Percentiles rank a stretch among this genome's conserved stretches.
phyloP scores from a whole-genome alignment of 2,113 vertebrate genomes.

The Notarius lentiginosus region DNA sequence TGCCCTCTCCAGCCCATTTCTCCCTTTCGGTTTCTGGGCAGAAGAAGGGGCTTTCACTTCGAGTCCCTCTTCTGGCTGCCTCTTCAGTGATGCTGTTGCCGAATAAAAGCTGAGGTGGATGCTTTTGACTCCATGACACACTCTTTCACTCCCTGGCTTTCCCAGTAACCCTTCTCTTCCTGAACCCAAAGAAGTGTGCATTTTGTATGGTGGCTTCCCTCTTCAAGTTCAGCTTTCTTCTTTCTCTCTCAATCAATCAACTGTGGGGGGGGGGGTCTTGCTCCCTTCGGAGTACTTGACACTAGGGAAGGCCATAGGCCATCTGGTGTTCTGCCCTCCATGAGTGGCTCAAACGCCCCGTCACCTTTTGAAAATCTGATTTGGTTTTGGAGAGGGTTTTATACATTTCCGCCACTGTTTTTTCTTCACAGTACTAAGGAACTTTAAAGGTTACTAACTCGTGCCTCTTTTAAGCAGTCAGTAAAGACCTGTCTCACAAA shows the following conservation, averaged over 20 bases:
- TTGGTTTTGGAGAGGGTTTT: neutral
- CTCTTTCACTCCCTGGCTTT: constrained; percentile 51
- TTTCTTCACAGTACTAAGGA: neutral
- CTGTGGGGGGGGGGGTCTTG: constrained; percentile 67
- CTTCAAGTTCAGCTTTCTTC: constrained; percentile 65
- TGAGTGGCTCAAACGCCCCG: constrained; percentile 47
- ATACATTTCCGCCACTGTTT: neutral
- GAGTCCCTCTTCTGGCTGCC: constrained; percentile 64
- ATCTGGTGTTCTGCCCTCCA: constrained; percentile 64
- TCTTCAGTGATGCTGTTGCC: constrained; percentile 73
- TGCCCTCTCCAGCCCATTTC: constrained; percentile 54
- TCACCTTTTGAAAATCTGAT: constrained; percentile 2
- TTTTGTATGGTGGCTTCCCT: constrained; percentile 61
- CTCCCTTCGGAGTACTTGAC: constrained; percentile 59
- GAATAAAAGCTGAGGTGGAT: constrained; percentile 72
- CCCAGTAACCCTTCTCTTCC: constrained; percentile 58
- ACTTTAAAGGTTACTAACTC: neutral
- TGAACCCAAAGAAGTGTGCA: constrained; percentile 62
- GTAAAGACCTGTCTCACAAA: neutral
- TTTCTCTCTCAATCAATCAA: constrained; percentile 71
- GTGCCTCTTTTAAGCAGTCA: neutral
- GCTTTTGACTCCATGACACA: constrained; percentile 71
- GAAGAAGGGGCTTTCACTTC: constrained; percentile 50
- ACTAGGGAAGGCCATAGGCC: constrained; percentile 56
- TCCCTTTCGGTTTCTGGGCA: constrained; percentile 60